Evolutionary conservation across 64 coral and sea anemone species (phyloP).

Genomic region (Trachythela sp.): DNA sequence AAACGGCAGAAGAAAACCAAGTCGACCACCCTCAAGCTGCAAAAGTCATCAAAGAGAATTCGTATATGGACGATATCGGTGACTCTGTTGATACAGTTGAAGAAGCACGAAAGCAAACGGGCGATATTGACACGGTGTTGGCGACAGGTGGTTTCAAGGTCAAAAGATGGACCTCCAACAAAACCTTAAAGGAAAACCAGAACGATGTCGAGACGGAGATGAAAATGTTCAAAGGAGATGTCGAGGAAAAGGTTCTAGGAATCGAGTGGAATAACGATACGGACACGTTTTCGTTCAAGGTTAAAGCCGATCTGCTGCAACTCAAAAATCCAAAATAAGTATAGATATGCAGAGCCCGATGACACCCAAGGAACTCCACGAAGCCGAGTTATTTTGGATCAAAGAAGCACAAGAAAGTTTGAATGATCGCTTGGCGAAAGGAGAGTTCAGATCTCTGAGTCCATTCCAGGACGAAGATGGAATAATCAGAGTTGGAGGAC

Average conservation of each 20-base stretch:
- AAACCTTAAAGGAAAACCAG: background rate
- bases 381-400: conserved; percentile 33
- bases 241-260: too few species aligned
- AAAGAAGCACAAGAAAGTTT: conserved; percentile 32
- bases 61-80: conserved; percentile 33
- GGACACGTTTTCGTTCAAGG: conserved; percentile 35
- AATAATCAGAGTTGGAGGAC: conserved; percentile 43
- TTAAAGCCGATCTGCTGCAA: background rate
- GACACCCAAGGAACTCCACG: conserved; percentile 17
- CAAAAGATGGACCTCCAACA: conserved; percentile 37
- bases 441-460: conserved; percentile 36
- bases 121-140: conserved; percentile 26
- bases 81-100: conserved; percentile 16
- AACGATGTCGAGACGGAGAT: background rate
- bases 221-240: conserved; percentile 33
- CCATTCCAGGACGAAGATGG: conserved; percentile 31
- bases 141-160: conserved; percentile 23
- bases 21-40: conserved; percentile 18
- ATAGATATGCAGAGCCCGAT: background rate
- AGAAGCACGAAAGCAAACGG: conserved; percentile 19
- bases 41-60: background rate
- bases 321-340: background rate
- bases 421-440: background rate
- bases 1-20: background rate
- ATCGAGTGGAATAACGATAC: conserved; percentile 18